Conservation (phyloP, 2,888 invertebrate species). For the Dioctria linearis region DNA sequence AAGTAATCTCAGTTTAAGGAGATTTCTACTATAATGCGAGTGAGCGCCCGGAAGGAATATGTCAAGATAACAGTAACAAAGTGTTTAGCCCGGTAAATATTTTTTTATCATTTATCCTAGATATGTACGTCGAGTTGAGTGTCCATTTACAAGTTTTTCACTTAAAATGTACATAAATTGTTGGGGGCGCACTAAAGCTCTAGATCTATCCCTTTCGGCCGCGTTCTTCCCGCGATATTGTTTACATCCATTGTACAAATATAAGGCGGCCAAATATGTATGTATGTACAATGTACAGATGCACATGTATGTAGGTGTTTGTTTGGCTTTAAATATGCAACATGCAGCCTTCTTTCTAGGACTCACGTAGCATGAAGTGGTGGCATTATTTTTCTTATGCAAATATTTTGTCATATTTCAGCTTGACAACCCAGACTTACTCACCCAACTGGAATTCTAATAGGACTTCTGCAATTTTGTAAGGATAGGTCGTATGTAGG, state of each 20-base stretch:
- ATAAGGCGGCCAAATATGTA: too few relatives aligned
- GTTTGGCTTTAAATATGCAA: constrained; percentile 32
- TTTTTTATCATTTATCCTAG: constrained; percentile 47
- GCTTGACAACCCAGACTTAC: constrained; percentile 11
- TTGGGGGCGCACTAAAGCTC: not conserved
- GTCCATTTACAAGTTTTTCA: constrained; percentile 54
- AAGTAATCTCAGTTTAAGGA: constrained; percentile 29
- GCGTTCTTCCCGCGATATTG: constrained; percentile 13
- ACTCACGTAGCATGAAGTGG: constrained; percentile 42
- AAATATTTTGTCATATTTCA: constrained; percentile 53
- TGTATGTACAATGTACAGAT: too few relatives aligned
- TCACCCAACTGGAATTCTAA: constrained; percentile 26
- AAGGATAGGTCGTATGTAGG: not conserved
- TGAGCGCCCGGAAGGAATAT: constrained; percentile 39
- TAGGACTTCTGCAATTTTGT: not conserved
- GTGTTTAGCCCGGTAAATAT: constrained; percentile 51
- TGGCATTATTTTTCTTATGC: constrained; percentile 50
- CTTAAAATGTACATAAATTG: constrained; percentile 47
- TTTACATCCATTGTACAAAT: constrained; percentile 26
- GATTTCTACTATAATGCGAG: constrained; percentile 18
- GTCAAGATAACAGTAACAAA: constrained; percentile 51
- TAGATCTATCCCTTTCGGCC: not conserved
- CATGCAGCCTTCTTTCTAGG: constrained; percentile 18
- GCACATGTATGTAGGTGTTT: not conserved
- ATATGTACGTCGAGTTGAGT: constrained; percentile 24